Percentiles rank a stretch among this genome's conserved stretches.
These are phyloP conservation scores for Aphelocoma californica DNA, from an alignment of 2,797 vertebrate species.

Conservation along the genomic window DNA sequence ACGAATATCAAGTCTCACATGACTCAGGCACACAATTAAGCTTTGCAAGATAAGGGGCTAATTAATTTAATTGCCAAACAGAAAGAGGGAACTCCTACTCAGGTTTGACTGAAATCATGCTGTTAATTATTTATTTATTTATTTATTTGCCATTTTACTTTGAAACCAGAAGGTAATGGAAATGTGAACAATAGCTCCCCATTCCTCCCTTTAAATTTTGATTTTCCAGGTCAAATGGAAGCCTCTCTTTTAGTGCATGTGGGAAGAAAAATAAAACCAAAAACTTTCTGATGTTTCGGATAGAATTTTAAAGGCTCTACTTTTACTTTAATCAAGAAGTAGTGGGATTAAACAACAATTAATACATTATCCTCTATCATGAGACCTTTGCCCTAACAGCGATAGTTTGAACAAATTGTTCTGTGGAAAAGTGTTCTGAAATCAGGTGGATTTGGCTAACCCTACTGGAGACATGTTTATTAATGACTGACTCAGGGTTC, in stretches of 20 bases:
- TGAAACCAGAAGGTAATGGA: not conserved
- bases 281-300: not conserved
- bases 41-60: not conserved
- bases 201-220: not conserved
- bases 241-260: not conserved
- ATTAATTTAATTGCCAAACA: slow-evolving; percentile 16
- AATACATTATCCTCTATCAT: not conserved
- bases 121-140: not conserved
- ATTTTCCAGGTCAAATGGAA: not conserved
- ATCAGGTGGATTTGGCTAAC: not conserved
- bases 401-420: not conserved
- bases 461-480: not conserved
- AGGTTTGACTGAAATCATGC: not conserved
- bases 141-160: not conserved
- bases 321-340: not conserved
- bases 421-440: not conserved
- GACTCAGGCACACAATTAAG: not conserved
- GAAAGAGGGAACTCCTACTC: slow-evolving; percentile 3
- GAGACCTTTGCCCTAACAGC: not conserved
- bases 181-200: not conserved
- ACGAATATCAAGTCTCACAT: not conserved
- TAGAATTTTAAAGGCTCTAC: not conserved
- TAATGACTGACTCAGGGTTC: not conserved
- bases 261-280: not conserved
- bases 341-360: not conserved